Conservation (phyloP, 2,113 vertebrate genomes). For the Puffinus mauretanicus region DNA sequence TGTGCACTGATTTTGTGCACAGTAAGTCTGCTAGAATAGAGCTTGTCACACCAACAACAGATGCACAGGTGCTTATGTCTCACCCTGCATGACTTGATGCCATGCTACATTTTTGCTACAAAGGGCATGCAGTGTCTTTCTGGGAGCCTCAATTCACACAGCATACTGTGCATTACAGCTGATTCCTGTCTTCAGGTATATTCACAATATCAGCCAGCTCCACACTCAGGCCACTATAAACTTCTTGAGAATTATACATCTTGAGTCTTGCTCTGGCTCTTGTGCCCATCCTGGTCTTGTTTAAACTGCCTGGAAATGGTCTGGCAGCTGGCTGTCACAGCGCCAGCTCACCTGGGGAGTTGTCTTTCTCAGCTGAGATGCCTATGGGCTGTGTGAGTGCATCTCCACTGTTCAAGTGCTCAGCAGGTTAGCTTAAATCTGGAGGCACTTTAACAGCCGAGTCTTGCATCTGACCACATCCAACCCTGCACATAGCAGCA, state of each 20-base stretch:
- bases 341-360: background rate
- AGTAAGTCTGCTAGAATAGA: background rate
- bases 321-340: background rate
- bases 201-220: background rate
- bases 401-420: background rate
- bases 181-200: background rate
- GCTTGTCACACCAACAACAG: background rate
- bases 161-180: background rate
- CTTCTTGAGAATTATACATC: background rate
- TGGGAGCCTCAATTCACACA: background rate
- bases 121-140: background rate
- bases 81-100: background rate
- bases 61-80: background rate
- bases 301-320: background rate
- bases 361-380: background rate
- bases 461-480: background rate
- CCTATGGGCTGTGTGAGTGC: background rate
- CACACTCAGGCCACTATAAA: background rate
- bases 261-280: background rate
- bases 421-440: background rate
- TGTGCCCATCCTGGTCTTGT: background rate
- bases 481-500: background rate
- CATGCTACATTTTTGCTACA: background rate
- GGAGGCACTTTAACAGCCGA: background rate
- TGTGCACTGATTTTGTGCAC: background rate